Conservation (phyloP, 2,797 vertebrate species). For the Hapalemur alaotrensis region DNA sequence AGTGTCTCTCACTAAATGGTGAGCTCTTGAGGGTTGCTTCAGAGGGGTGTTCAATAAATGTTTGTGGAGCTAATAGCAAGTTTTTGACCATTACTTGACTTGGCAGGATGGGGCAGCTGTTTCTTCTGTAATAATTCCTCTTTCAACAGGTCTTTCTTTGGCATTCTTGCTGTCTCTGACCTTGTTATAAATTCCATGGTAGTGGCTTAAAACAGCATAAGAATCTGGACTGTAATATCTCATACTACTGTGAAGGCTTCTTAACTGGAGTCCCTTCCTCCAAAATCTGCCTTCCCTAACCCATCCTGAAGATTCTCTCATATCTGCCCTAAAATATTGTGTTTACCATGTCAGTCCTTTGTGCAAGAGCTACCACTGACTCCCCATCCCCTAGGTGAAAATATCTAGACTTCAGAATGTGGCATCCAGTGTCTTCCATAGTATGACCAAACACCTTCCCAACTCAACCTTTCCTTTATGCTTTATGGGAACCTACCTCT, state of each 20-base stretch:
- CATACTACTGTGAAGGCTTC: not conserved
- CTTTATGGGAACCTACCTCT: not conserved
- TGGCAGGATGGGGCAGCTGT: not conserved
- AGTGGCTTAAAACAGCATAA: not conserved
- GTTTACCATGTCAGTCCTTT: not conserved
- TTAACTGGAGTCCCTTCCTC: not conserved
- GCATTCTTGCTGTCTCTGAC: not conserved
- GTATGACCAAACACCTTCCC: not conserved
- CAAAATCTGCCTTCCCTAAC: not conserved
- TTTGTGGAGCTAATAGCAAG: not conserved
- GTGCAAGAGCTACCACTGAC: not conserved
- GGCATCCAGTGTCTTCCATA: not conserved
- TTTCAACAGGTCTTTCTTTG: not conserved
- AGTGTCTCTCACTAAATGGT: not conserved
- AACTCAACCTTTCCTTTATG: not conserved
- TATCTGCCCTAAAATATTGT: not conserved
- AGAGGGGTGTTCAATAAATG: not conserved
- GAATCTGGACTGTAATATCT: not conserved
- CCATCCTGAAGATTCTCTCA: not conserved
- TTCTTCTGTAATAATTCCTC: not conserved
- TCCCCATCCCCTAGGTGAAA: not conserved
- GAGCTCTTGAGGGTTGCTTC: not conserved
- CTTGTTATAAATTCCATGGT: not conserved
- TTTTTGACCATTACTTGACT: not conserved
- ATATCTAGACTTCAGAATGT: not conserved